These are phyloP conservation scores for Drosophila malerkotliana DNA, from an alignment of 1,140 invertebrate genomes.

Conservation along the genomic window DNA sequence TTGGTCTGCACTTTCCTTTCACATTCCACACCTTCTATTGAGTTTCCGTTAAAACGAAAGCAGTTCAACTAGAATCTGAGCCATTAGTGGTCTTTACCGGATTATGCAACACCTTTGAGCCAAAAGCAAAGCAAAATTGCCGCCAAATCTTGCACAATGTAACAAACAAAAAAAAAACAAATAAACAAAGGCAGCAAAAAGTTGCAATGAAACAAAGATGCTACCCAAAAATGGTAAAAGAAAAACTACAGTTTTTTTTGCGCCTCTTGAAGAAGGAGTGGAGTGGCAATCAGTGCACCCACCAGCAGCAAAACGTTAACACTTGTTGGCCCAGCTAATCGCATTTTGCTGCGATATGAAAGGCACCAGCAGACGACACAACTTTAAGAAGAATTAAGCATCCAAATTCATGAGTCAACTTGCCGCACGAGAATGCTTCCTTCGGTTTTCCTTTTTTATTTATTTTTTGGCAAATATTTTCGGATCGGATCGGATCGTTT, in stretches of 20 bases:
- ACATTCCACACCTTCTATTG: neutral
- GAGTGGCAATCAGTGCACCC: constrained; percentile 66
- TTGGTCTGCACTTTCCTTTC: neutral
- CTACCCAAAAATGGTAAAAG: constrained; percentile 73
- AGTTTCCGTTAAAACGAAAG: neutral
- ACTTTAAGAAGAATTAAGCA: constrained; percentile 77
- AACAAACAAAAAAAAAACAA: constrained; percentile 17
- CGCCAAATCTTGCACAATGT: constrained; percentile 62
- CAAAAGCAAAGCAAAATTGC: constrained; percentile 24
- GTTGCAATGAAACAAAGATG: constrained; percentile 62
- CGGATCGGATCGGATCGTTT: constrained; percentile 12
- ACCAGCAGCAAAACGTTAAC: constrained; percentile 67
- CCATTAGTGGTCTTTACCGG: constrained; percentile 20
- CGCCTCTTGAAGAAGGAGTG: constrained; percentile 59
- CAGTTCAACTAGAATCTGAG: neutral
- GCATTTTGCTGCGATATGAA: constrained; percentile 56
- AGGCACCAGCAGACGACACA: constrained; percentile 48
- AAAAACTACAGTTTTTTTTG: constrained; percentile 38
- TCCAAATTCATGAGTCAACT: constrained; percentile 79
- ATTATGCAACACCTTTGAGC: constrained; percentile 44
- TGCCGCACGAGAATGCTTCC: constrained; percentile 54
- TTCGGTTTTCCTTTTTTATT: constrained; percentile 25
- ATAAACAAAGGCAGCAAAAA: constrained; percentile 23
- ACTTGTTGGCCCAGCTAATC: constrained; percentile 77
- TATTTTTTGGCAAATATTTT: constrained; percentile 33